phyloP scores from a whole-genome alignment of 2,797 vertebrate species.

The Bovichtus variegatus region DNA sequence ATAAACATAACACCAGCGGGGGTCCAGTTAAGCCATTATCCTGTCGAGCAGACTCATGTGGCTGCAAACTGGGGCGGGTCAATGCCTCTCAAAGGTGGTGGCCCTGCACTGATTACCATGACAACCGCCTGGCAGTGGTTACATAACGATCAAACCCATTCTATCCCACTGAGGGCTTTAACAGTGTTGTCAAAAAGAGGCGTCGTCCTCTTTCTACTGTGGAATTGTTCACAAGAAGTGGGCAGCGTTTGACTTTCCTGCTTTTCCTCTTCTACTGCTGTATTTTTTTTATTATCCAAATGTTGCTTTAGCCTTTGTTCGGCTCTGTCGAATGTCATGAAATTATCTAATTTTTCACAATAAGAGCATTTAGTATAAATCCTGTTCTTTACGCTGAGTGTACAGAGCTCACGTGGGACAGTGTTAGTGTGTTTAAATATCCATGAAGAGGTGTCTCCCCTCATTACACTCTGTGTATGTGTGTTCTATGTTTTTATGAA shows the following conservation, averaged over 20 bases:
- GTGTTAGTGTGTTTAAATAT: conserved; percentile 33
- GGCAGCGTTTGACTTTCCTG: conserved; percentile 21
- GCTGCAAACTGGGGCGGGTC: conserved; percentile 36
- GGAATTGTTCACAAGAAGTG: conserved; percentile 37
- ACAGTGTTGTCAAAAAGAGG: conserved; percentile 44
- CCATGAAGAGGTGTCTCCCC: conserved; percentile 3
- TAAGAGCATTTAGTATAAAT: background rate
- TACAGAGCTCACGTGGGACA: background rate
- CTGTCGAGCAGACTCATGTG: conserved; percentile 47
- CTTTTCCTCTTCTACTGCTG: background rate
- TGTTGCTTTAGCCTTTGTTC: background rate
- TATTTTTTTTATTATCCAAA: conserved; percentile 9
- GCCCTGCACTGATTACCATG: conserved; percentile 52
- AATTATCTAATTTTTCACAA: conserved; percentile 3
- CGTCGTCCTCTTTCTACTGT: conserved; percentile 31
- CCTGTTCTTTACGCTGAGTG: background rate
- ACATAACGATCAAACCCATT: conserved; percentile 56
- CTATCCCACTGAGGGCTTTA: conserved; percentile 35
- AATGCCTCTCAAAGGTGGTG: conserved; percentile 48
- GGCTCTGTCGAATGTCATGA: background rate
- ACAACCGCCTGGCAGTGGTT: conserved; percentile 59
- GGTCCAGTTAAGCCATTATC: conserved; percentile 44
- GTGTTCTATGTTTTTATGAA: background rate
- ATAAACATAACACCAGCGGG: conserved; percentile 14
- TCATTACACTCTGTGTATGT: conserved; percentile 1